Base-by-base conservation (phyloP, 2,797 vertebrate genomes). In the Australoheros facetus region DNA sequence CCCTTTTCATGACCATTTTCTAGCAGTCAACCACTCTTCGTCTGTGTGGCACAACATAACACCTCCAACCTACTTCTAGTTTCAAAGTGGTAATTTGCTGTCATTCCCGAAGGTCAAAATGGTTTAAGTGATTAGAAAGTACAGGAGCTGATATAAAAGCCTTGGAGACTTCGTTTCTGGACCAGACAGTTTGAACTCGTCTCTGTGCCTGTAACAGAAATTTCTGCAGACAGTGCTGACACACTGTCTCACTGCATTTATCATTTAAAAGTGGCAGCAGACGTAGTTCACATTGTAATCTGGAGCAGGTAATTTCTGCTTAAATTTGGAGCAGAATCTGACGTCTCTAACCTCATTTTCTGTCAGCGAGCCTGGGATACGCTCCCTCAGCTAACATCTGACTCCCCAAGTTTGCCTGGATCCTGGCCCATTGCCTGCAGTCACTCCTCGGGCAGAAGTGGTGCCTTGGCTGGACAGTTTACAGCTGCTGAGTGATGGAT, bases 281-380 rank as follows among this genome's bases (percentile, higher is more conserved):
- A 75, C 0, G 5, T 11, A 4, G 60, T 73, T 37, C 3, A 34
- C 45, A 58, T 76, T 39, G 30, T 71, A 56, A 85, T 85, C 72
- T 82, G 79, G 86, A 90, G 54, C n/a, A 26, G 81, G 83, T 85
- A 75, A 80, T 70, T 71, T 85, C 80, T 55, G 60, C 62, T 72
- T 54, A 62, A 84, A 88, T 87, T 80, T 75, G 78, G 78, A 85
- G 70, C 86, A 77, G 55, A 88, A 79, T 7, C 56, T 73, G 80
- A 86, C 1, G 39, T 56, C 58, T 85, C 78, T 72, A 88, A 75
- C 86, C 86, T 30, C 80, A 79, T 78, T 84, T 9, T 1, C n/a
- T 23, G 42, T 59, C 14, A 21, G 21, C 32, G 56, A 84, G 58
- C 14, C 28, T 0, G 3, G 5, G n/a, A 56, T 71, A 57, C 69